Evolutionary conservation across 2,888 invertebrate species (phyloP).

Genomic region (Drosophila prostipennis): DNA sequence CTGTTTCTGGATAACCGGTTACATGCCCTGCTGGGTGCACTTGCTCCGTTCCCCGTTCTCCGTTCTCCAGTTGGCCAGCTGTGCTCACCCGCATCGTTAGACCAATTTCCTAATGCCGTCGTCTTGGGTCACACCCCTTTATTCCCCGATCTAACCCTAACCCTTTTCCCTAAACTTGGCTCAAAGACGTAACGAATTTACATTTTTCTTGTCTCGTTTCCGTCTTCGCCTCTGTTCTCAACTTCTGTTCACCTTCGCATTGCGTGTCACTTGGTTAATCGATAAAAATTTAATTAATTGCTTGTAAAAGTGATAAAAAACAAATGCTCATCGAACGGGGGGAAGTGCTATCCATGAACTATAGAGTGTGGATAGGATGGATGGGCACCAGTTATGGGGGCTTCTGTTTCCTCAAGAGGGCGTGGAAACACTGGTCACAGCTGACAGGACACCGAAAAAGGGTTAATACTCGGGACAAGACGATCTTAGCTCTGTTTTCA

Average conservation of each 20-base stretch:
- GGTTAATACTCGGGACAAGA: neutral
- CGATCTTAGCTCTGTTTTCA: neutral
- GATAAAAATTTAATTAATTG: conserved; percentile 71
- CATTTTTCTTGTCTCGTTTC: conserved; percentile 22
- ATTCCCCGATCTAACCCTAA: conserved; percentile 15
- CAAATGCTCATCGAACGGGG: conserved; percentile 17
- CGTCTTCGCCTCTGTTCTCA: conserved; percentile 33
- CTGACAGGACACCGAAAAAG: conserved; percentile 44
- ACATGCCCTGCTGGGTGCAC: conserved; percentile 41
- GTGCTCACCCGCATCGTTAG: conserved; percentile 75
- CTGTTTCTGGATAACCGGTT: conserved; percentile 4
- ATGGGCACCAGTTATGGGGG: conserved; percentile 10
- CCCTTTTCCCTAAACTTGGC: conserved; percentile 4
- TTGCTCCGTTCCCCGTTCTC: conserved; percentile 8
- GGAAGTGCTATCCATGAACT: neutral
- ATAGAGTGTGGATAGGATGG: neutral
- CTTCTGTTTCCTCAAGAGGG: neutral
- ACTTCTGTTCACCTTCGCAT: neutral
- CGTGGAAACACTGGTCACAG: conserved; percentile 51
- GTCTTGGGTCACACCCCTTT: conserved; percentile 55
- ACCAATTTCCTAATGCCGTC: conserved; percentile 67
- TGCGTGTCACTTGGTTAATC: conserved; percentile 65
- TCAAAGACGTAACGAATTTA: conserved; percentile 3
- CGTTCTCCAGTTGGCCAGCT: conserved; percentile 52
- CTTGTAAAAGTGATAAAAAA: conserved; percentile 66